These are phyloP conservation scores for Suillia variegata DNA, from an alignment of 2,888 invertebrate species.

Conservation along the genomic window DNA sequence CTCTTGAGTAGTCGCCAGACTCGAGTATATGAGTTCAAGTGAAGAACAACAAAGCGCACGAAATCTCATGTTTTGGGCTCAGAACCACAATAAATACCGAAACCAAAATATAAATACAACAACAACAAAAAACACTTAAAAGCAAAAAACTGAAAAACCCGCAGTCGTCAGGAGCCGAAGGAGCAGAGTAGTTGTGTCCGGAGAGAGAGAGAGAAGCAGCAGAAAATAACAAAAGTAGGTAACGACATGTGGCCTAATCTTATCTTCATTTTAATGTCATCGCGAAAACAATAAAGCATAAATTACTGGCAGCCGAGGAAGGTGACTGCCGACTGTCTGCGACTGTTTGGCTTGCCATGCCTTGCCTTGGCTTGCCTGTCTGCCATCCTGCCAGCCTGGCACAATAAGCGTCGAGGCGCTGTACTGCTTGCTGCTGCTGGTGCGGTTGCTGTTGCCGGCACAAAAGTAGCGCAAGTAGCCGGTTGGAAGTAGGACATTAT, in stretches of 20 bases:
- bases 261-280: constrained; percentile 50
- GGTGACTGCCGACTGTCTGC: background rate
- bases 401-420: no score
- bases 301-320: constrained; percentile 32
- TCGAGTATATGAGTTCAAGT: background rate
- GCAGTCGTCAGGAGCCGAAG: no score
- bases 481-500: background rate
- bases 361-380: no score
- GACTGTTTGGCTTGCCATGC: no score
- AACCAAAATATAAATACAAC: no score
- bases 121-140: no score
- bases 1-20: no score
- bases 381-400: no score
- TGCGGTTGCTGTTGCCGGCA: background rate
- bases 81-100: background rate
- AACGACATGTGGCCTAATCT: constrained; percentile 36
- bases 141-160: background rate
- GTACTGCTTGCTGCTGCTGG: no score
- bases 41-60: constrained; percentile 1
- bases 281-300: constrained; percentile 47
- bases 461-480: background rate
- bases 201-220: no score
- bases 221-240: constrained; percentile 30
- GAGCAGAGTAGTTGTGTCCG: no score
- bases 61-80: constrained; percentile 7